Evolutionary conservation across 2,888 invertebrate species (phyloP).

Genomic region (Lithophane leautieri): DNA sequence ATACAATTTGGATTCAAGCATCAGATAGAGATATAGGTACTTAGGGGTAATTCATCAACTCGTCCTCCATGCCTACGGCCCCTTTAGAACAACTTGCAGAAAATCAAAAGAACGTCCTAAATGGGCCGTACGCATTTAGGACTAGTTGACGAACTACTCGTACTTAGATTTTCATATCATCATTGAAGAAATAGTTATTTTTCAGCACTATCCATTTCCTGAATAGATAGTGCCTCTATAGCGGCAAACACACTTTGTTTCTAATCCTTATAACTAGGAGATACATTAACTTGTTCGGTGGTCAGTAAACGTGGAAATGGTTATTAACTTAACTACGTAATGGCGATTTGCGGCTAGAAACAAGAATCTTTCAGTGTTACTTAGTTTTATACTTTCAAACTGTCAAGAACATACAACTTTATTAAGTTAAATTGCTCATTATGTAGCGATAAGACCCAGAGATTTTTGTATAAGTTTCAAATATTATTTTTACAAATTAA

Average conservation of each 20-base stretch:
- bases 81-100: no score
- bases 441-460: background rate
- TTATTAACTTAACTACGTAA: slow-evolving; percentile 63
- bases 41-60: no score
- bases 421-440: slow-evolving; percentile 24
- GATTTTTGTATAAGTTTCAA: background rate
- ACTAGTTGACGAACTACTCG: no score
- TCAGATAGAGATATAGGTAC: no score
- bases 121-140: no score
- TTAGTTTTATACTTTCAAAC: slow-evolving; percentile 49
- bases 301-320: slow-evolving; percentile 56
- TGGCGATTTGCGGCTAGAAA: slow-evolving; percentile 53
- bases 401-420: slow-evolving; percentile 32
- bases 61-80: no score
- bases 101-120: no score
- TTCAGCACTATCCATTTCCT: background rate
- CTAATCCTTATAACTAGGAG: slow-evolving; percentile 24
- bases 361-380: slow-evolving; percentile 50
- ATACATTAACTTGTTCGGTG: slow-evolving; percentile 46
- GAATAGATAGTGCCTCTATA: background rate
- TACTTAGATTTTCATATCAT: background rate
- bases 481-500: background rate
- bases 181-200: background rate
- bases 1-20: background rate
- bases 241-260: slow-evolving; percentile 31